These are phyloP conservation scores for Hylyphantes graminicola DNA, from an alignment of 1,140 invertebrate species.

Conservation along the genomic window DNA sequence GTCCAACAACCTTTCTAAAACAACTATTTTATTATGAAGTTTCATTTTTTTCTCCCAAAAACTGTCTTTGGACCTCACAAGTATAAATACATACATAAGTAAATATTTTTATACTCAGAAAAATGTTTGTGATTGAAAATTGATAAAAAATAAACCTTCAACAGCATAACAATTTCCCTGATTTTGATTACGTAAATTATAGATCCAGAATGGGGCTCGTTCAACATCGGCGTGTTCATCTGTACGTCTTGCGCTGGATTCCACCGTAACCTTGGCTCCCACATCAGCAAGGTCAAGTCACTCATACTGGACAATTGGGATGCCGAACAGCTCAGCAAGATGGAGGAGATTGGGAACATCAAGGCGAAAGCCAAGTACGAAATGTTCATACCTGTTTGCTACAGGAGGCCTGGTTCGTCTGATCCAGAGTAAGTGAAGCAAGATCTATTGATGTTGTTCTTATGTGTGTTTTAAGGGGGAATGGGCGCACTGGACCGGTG, in stretches of 20 bases:
- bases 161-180: neutral
- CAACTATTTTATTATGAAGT: no score
- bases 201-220: slow-evolving; percentile 91
- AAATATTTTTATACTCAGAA: neutral
- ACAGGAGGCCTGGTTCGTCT: slow-evolving; percentile 79
- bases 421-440: slow-evolving; percentile 78
- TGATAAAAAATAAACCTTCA: no score
- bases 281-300: slow-evolving; percentile 90
- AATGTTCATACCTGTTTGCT: slow-evolving; percentile 83
- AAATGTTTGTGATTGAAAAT: no score
- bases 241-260: slow-evolving; percentile 85
- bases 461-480: neutral
- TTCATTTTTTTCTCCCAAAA: no score
- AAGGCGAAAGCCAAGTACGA: slow-evolving; percentile 83
- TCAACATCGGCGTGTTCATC: slow-evolving; percentile 90
- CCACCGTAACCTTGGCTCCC: slow-evolving; percentile 84
- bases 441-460: neutral
- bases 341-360: slow-evolving; percentile 85
- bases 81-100: neutral
- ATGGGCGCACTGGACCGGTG: no score
- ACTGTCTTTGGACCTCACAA: no score
- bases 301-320: slow-evolving; percentile 82
- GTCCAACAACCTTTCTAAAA: no score
- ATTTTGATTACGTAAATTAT: neutral
- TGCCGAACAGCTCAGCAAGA: slow-evolving; percentile 67